A percentile compares a stretch with the other conserved stretches of the same genome.
Evolutionary conservation across 35 echinoderm and acorn worm species (phyloP).

Genomic region (Chiridota heheva): DNA sequence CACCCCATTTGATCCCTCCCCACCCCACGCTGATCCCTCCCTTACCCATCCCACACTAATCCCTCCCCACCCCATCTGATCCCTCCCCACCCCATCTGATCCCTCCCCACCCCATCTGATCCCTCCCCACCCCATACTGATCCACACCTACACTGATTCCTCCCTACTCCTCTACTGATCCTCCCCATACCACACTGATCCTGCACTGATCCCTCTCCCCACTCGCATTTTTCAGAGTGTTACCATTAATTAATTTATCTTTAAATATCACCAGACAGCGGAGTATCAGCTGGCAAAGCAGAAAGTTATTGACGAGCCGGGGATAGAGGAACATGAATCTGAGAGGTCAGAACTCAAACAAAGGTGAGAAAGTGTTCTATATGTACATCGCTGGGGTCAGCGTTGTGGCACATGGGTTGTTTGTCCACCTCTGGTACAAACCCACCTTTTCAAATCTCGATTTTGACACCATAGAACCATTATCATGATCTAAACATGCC

Average conservation of each 20-base stretch:
- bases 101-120: neutral
- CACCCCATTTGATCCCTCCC: no score
- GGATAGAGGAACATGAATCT: conserved; percentile 48
- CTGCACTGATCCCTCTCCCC: no score
- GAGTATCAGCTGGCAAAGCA: conserved; percentile 85
- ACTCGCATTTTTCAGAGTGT: no score
- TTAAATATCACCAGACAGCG: conserved; percentile 87
- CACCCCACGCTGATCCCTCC: no score
- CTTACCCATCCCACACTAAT: no score
- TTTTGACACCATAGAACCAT: no score
- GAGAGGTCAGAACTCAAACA: conserved; percentile 76
- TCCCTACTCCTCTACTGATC: neutral
- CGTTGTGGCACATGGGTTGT: neutral
- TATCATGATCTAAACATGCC: no score
- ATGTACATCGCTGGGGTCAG: neutral
- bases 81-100: neutral
- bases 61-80: no score
- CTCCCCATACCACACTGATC: no score
- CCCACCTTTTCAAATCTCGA: no score
- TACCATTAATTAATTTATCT: no score
- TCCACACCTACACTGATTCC: neutral
- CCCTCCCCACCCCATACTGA: neutral
- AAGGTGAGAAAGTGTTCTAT: conserved; percentile 36
- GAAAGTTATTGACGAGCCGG: conserved; percentile 73
- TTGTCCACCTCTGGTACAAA: neutral